phyloP scores from a whole-genome alignment of 92 coral and sea anemone genomes.

The Desmophyllum pertusum region DNA sequence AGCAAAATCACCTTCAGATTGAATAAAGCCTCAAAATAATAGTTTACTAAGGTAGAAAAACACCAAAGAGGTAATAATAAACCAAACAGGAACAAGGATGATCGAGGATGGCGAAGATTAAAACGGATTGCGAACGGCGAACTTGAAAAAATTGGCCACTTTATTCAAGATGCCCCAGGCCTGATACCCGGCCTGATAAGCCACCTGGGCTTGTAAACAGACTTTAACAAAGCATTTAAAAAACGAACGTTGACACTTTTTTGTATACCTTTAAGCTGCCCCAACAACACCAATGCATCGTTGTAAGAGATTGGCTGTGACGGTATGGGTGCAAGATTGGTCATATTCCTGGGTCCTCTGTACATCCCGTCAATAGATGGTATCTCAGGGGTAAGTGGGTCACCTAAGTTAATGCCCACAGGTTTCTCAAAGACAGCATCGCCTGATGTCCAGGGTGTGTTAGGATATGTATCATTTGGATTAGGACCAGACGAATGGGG shows the following conservation, averaged over 20 bases:
- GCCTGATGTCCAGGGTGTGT: constrained; percentile 70
- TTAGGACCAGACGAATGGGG: constrained; percentile 38
- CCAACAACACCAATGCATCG: constrained; percentile 68
- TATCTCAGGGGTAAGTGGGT: constrained; percentile 79
- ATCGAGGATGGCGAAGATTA: too few species aligned
- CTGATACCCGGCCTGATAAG: too few species aligned
- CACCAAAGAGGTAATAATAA: too few species aligned
- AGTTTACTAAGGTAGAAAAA: too few species aligned
- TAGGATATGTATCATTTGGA: constrained; percentile 71
- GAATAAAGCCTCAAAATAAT: too few species aligned
- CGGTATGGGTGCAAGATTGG: constrained; percentile 70
- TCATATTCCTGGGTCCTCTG: constrained; percentile 62
- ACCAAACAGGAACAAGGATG: too few species aligned
- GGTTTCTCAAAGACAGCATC: constrained; percentile 65
- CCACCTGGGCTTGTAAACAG: too few species aligned
- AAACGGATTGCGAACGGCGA: too few species aligned
- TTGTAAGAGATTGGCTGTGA: constrained; percentile 82
- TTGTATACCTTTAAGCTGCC: constrained; percentile 68
- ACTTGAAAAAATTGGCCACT: too few species aligned
- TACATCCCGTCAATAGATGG: constrained; percentile 88
- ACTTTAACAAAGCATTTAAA: background rate
- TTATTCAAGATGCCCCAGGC: too few species aligned
- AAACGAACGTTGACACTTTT: background rate
- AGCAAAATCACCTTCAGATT: too few species aligned
- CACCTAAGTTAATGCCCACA: constrained; percentile 56